Conservation (phyloP, 2,888 invertebrate species). For the Phorcus lineatus region DNA sequence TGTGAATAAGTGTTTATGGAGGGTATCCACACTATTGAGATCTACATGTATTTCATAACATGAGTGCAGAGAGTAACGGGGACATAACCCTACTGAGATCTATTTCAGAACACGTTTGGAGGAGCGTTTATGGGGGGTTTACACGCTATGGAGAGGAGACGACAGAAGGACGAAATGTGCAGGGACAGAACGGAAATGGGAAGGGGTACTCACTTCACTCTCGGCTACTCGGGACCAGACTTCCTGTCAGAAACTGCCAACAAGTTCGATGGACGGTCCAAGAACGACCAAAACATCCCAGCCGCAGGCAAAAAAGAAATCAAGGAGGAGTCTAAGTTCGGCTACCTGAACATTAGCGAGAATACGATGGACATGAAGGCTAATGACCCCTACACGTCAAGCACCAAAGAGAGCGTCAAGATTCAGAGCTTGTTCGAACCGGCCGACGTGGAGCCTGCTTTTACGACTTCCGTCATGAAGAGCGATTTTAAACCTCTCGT, state of each 20-base stretch:
- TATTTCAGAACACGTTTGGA: constrained; percentile 58
- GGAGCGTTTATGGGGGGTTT: constrained; percentile 51
- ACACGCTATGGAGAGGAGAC: constrained; percentile 46
- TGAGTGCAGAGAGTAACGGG: too few relatives aligned
- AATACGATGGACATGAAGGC: constrained; percentile 60
- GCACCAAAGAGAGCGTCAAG: constrained; percentile 49
- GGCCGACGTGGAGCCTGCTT: constrained; percentile 40
- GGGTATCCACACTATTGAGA: too few relatives aligned
- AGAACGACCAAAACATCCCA: constrained; percentile 36
- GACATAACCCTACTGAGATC: not conserved
- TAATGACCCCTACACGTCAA: constrained; percentile 53
- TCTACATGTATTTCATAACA: too few relatives aligned
- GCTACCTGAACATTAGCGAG: constrained; percentile 56
- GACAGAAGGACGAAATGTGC: constrained; percentile 36
- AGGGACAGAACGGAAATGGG: not conserved
- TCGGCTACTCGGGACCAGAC: constrained; percentile 1
- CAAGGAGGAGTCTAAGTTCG: constrained; percentile 47
- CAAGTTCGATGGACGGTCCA: not conserved
- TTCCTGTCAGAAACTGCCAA: constrained; percentile 4
- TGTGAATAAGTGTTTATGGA: too few relatives aligned
- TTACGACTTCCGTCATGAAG: constrained; percentile 64
- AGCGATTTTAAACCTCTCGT: constrained; percentile 57
- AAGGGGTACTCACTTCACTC: not conserved
- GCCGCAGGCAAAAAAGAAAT: constrained; percentile 59
- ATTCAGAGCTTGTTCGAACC: constrained; percentile 45